Percentiles rank a stretch among this genome's conserved stretches.
phyloP scores from a whole-genome alignment of 2,113 vertebrate species.

The Myiopsitta monachus region DNA sequence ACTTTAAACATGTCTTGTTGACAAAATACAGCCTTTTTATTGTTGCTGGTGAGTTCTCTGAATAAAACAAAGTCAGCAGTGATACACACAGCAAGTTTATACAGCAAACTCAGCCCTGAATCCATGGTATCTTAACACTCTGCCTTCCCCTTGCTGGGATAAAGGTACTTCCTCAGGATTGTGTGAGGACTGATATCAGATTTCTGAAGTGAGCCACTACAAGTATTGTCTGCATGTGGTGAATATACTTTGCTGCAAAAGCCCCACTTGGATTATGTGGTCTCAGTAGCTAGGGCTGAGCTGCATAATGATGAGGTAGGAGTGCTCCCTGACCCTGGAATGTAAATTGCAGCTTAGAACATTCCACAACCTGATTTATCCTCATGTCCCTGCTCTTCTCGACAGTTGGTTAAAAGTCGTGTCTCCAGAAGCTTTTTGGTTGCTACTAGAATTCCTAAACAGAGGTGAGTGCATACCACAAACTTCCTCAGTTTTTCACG shows the following conservation, averaged over 20 bases:
- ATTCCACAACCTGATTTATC: slow-evolving; percentile 6
- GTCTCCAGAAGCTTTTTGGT: not conserved
- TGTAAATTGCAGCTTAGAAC: slow-evolving; percentile 40
- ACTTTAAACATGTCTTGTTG: not conserved
- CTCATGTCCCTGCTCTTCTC: not conserved
- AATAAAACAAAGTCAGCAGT: not conserved
- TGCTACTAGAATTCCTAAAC: not conserved
- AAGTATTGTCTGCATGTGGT: not conserved
- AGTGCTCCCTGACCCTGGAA: not conserved
- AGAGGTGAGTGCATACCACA: not conserved
- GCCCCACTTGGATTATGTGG: not conserved
- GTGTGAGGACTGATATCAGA: too few relatives aligned
- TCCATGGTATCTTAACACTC: not conserved
- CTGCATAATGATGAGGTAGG: not conserved
- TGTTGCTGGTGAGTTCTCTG: accelerated
- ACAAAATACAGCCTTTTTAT: not conserved
- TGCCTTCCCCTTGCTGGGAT: not conserved
- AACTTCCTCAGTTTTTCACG: not conserved
- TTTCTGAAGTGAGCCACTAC: not conserved
- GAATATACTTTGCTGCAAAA: not conserved
- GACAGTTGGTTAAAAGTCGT: not conserved
- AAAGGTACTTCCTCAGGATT: not conserved
- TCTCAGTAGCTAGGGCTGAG: not conserved
- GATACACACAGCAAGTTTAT: not conserved
- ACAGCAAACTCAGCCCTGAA: not conserved